phyloP scores from a whole-genome alignment of 2,797 vertebrate species.

The Tauraco hartlaubi region DNA sequence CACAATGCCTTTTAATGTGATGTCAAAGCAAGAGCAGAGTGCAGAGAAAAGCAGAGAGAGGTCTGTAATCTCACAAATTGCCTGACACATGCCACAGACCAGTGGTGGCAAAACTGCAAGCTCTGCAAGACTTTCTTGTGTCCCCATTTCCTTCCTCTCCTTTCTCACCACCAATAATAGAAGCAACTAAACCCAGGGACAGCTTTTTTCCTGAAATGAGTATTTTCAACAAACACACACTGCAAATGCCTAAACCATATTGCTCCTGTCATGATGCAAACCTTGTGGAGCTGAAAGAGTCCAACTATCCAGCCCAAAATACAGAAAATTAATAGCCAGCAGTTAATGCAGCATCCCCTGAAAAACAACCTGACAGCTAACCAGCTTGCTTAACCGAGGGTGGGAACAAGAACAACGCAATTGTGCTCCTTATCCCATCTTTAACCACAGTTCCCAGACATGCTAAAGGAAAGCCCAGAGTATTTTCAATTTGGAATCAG shows the following conservation, averaged over 20 bases:
- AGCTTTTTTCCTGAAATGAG: background rate
- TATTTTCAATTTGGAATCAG: background rate
- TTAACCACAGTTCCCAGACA: background rate
- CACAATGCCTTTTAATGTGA: background rate
- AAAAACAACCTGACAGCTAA: background rate
- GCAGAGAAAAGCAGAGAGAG: background rate
- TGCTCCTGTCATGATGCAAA: background rate
- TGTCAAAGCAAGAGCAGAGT: background rate
- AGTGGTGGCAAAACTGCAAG: background rate
- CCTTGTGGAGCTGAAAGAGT: background rate
- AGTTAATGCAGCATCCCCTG: background rate
- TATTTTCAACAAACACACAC: background rate
- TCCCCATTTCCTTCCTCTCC: background rate
- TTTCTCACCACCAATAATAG: background rate
- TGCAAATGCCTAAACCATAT: background rate
- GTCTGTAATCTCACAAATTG: constrained; percentile 30
- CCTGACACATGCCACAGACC: background rate
- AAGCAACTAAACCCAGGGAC: background rate
- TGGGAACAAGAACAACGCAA: background rate
- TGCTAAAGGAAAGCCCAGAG: background rate
- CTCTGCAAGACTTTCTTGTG: background rate
- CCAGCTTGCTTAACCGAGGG: background rate
- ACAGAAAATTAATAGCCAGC: background rate
- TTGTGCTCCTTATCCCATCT: background rate
- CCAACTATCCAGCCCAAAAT: background rate